Evolutionary conservation across 2,888 invertebrate genomes (phyloP).

Genomic region (Pollenia angustigena): DNA sequence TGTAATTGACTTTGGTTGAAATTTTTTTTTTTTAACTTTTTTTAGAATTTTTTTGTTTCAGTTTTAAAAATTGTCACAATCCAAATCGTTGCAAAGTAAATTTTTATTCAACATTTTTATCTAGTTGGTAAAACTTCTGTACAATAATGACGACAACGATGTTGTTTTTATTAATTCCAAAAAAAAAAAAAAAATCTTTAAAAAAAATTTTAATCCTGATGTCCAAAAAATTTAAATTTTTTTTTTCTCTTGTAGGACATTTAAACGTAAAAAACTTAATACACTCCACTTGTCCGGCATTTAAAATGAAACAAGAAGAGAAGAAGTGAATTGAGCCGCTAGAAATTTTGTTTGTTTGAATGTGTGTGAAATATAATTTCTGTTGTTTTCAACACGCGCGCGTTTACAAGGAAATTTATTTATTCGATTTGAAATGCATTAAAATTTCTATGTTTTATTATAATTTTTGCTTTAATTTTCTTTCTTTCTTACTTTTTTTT

Average conservation of each 20-base stretch:
- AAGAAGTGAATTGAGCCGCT: slow-evolving; percentile 43
- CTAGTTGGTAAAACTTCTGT: neutral
- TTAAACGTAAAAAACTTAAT: slow-evolving; percentile 47
- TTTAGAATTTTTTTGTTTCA: neutral
- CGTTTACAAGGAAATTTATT: slow-evolving; percentile 57
- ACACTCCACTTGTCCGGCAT: slow-evolving; percentile 74
- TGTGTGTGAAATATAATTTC: slow-evolving; percentile 33
- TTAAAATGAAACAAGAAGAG: slow-evolving; percentile 43
- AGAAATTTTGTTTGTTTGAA: slow-evolving; percentile 51
- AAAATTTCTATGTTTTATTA: slow-evolving; percentile 43
- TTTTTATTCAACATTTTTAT: slow-evolving; percentile 1
- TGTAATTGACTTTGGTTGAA: slow-evolving; percentile 58
- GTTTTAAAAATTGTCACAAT: slow-evolving; percentile 9
- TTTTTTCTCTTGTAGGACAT: slow-evolving; percentile 11
- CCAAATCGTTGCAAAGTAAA: neutral
- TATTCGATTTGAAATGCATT: slow-evolving; percentile 53
- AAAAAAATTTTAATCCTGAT: slow-evolving; percentile 26
- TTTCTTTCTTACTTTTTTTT: slow-evolving; percentile 45
- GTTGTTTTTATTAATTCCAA: neutral
- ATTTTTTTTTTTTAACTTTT: slow-evolving; percentile 2
- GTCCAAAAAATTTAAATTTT: neutral
- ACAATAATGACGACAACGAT: neutral
- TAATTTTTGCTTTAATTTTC: slow-evolving; percentile 31
- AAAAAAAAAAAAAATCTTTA: neutral
- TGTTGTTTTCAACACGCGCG: slow-evolving; percentile 57